Evolutionary conservation across 2,113 vertebrate species (phyloP), one percentile per base, ranked within the genome.

Genomic region (Pygoscelis antarcticus): DNA sequence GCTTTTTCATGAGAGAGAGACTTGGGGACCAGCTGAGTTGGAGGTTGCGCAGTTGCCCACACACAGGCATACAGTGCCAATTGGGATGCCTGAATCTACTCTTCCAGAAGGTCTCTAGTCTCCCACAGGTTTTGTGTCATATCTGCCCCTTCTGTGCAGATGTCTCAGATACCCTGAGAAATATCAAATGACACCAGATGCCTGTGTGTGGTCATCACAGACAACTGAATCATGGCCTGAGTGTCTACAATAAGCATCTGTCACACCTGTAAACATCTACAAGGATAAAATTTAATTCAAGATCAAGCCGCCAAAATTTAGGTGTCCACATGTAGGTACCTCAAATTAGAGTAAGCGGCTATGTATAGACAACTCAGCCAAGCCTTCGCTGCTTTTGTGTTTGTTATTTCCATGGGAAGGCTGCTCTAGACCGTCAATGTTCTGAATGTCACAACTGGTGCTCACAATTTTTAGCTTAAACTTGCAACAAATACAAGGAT

Each of bases 381-480:
- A 87, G 19, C 0, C 2, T 72, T 83, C 0, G 0, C 6, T 70
- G 14, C 1, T 71, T 78, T 84, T 51, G 1, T 40, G 20, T 23
- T 21, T 62, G 3, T 13, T 51, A 47, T 75, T 85, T 93, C 16
- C 3, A 18, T 34, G 11, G 16, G 49, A 68, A 69, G 30, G 46
- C 7, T 85, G 17, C 17, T 82, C n/a, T 68, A 83, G 70, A 20
- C 32, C 58, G 29, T 60, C 74, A 88, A 3, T 13, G 17, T 64
- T 38, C 54, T 83, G 26, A 88, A 64, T 49, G 12, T 76, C 34
- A 61, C 6, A 87, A 38, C 0, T 42, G 7, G 3, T 44, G 20
- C 3, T n/a, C 72, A 71, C 3, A 77, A 6, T 60, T 90, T 82
- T 87, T 79, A 68, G 18, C 29, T 17, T 46, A 68, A 84, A 78